Base-by-base conservation (phyloP, 2,888 invertebrate genomes). In the Chrysolina haemoptera region DNA sequence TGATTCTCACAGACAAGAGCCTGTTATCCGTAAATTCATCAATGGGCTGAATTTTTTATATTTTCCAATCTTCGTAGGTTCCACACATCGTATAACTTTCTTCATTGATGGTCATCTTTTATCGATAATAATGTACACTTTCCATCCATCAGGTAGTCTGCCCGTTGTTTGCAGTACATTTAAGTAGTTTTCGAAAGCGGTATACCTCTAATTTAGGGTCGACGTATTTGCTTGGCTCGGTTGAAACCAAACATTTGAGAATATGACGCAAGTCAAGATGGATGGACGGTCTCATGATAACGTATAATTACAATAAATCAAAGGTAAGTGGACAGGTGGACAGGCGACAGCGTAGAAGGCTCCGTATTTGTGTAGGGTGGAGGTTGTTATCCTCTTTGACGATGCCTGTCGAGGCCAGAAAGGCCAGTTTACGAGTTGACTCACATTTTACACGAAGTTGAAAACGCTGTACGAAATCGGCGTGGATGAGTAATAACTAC, bases 221-320 rank as follows among this genome's bases (percentile, higher is more conserved):
- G 68, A 72, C 68, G 73, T 74, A 75, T 76, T 73, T 75, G 78
- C 75, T 73, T 70, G 71, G 41, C 73, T 73, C 50, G 71, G 65
- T 65, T 62, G 59, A 76, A 76, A 72, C 43, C 76, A 78, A 78
- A 78, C 76, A 78, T 72, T 71, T 68, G 74, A 74, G 70, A 70
- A 71, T 69, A 70, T 76, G 79, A 78, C 77, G 78, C 76, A 75
- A 76, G 79, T 72, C 76, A 76, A 81, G 81, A 81, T 82, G 79
- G 82, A 82, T 82, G 81, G 81, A 79, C 79, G 76, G 78, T 82
- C 81, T 80, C 81, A 79, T 80, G 82, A 82, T 82, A 82, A 80
- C 82, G 70, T 78, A 78, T 82, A 82, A 82, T 82, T 82, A 82
- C 78, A 80, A 82, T 82, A 82, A 82, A 82, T 82, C 81, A 82